Percentiles rank a stretch among this genome's conserved stretches.
phyloP scores from a whole-genome alignment of 2,113 vertebrate genomes.

The Panthera leo region DNA sequence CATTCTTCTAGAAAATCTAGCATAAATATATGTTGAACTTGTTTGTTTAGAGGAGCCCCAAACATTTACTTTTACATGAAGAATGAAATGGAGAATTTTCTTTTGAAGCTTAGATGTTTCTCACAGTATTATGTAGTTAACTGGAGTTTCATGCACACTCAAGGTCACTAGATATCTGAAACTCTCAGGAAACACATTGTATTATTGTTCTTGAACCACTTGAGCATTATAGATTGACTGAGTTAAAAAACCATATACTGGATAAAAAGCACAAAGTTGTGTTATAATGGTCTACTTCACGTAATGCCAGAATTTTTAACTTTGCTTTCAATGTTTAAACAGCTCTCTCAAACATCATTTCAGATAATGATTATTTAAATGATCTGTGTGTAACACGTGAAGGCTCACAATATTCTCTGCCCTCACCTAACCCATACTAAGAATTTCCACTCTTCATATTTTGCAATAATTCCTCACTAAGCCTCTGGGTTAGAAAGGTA shows the following conservation, averaged over 20 bases:
- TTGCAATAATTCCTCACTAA: not conserved
- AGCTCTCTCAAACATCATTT: not conserved
- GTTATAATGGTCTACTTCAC: not conserved
- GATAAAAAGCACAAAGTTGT: not conserved
- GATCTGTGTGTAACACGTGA: not conserved
- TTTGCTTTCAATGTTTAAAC: not conserved
- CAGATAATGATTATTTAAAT: too few relatives aligned
- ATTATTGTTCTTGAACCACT: not conserved
- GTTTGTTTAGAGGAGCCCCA: slow-evolving; percentile 73
- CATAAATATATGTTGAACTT: slow-evolving; percentile 69
- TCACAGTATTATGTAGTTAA: not conserved
- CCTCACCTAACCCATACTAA: not conserved
- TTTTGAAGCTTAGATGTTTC: slow-evolving; percentile 68
- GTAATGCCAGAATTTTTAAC: not conserved
- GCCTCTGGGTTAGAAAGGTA: not conserved
- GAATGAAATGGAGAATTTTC: slow-evolving; percentile 54
- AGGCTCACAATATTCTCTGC: not conserved
- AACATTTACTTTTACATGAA: slow-evolving; percentile 77
- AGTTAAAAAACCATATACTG: not conserved
- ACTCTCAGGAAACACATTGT: slow-evolving; percentile 61
- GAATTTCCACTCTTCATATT: not conserved
- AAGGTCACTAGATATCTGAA: slow-evolving; percentile 68
- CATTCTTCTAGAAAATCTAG: slow-evolving; percentile 65
- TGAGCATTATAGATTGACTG: not conserved
- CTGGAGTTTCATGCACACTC: not conserved